phyloP scores from a whole-genome alignment of 2,113 vertebrate species.

The Equus przewalskii region DNA sequence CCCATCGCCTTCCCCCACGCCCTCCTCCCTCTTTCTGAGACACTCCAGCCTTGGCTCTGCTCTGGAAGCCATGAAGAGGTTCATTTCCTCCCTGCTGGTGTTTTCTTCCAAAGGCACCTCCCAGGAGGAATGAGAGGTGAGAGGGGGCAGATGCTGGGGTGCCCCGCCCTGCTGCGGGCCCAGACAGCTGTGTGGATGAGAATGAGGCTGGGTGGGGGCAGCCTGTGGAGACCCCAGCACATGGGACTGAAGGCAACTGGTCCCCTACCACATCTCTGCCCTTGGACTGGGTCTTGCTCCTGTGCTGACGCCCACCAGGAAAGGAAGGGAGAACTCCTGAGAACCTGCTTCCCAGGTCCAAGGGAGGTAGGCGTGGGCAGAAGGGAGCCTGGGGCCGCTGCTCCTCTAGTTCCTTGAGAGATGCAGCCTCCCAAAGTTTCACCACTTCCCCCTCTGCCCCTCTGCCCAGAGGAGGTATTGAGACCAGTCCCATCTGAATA shows the following conservation, averaged over 20 bases:
- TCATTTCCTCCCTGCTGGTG: not conserved
- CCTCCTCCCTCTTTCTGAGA: not conserved
- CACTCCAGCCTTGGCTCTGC: accelerated
- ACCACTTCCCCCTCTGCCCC: not conserved
- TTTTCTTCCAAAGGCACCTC: not conserved
- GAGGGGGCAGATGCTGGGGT: not conserved
- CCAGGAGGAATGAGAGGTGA: not conserved
- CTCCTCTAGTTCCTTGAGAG: not conserved
- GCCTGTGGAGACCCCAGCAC: not conserved
- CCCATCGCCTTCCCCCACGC: accelerated
- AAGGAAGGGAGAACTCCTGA: not conserved
- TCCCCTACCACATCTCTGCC: not conserved
- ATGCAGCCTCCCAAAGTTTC: not conserved
- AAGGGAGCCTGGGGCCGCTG: accelerated
- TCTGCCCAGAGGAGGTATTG: not conserved
- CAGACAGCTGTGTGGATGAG: not conserved
- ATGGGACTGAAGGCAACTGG: not conserved
- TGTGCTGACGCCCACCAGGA: not conserved
- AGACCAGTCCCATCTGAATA: not conserved
- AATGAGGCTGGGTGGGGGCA: not conserved
- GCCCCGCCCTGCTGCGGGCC: not conserved
- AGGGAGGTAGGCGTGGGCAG: not conserved
- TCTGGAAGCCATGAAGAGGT: not conserved
- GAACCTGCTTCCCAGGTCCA: not conserved
- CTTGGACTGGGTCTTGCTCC: not conserved